Base-by-base conservation (phyloP, 2,888 invertebrate species). In the Eupithecia pulchellata region DNA sequence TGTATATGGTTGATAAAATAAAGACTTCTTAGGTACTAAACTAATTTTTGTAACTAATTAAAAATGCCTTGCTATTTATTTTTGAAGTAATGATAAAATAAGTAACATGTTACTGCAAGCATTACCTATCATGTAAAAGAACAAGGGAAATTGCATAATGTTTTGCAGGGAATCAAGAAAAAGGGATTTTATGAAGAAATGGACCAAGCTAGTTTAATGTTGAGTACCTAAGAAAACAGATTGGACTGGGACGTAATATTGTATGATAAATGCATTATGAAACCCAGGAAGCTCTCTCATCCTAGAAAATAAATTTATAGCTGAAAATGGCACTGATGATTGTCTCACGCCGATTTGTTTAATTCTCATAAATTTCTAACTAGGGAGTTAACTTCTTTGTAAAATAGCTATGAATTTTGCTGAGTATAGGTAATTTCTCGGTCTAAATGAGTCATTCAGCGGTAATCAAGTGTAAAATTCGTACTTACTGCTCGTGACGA, bases 401-500 rank as follows among this genome's bases (percentile, higher is more conserved):
- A 52, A 55, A 66, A 36, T 52, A 61, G 66, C 29, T 55, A 32
- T 20, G 30, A 64, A 68, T 64, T 67, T 17, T 36, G 30, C n/a
- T 66, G 14, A 34, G 36, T 55, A 32, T 63, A 72, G 29, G 58
- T 62, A 69, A 75, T 77, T 79, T 68, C 74, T 66, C 64, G 65
- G 36, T 77, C 72, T 74, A 61, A 73, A 76, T 86, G 84, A 86
- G 81, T 87, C 85, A 87, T 77, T 81, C 75, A 71, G 71, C 83
- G 85, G 82, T 84, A 64, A 81, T 83, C 81, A 86, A 84, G 83
- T 84, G 82, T 77, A 67, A 64, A 75, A 72, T 69, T 66, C 71
- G 71, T 75, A 88, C 93, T 91, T 87, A 94, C 94, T 92, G 91
- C 86, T 92, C 84, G 91, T 88, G 84, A 91, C 86, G 85, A 87